Evolutionary conservation across 1,140 invertebrate genomes (phyloP).

Genomic region (Penaeus chinensis): DNA sequence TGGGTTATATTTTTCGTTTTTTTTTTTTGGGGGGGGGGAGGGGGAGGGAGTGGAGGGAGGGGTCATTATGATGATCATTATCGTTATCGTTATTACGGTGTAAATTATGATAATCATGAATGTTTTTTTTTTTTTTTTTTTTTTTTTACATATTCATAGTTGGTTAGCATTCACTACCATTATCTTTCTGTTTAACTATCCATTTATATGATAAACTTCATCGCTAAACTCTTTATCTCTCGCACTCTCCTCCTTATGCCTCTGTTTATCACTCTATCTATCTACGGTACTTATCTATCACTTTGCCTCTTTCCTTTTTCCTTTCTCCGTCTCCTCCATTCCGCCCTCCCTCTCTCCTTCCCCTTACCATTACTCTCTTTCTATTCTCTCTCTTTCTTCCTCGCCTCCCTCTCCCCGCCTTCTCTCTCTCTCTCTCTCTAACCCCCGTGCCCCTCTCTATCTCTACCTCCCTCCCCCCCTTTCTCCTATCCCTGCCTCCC

Average conservation of each 20-base stretch:
- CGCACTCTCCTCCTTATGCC: neutral
- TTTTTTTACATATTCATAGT: too few relatives aligned
- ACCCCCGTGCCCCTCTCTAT: neutral
- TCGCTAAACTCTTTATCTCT: neutral
- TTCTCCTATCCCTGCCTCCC: neutral
- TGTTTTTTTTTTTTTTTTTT: too few relatives aligned
- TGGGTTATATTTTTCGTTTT: too few relatives aligned
- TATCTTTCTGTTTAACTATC: too few relatives aligned
- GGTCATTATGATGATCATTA: too few relatives aligned
- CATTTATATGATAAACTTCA: too few relatives aligned
- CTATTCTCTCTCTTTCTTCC: neutral
- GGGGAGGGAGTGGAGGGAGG: too few relatives aligned
- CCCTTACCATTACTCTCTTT: neutral
- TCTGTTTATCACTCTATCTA: neutral
- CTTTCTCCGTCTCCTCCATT: too few relatives aligned
- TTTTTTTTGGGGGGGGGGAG: too few relatives aligned
- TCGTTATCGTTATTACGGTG: too few relatives aligned
- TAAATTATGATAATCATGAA: too few relatives aligned
- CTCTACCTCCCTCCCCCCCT: neutral
- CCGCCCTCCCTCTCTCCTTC: conserved; percentile 1
- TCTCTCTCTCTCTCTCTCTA: neutral
- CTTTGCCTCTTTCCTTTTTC: neutral
- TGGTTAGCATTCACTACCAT: too few relatives aligned
- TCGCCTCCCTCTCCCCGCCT: neutral
- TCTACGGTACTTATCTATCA: neutral